A percentile compares a stretch with the other conserved stretches of the same genome.
These are phyloP conservation scores for Xylota segnis DNA, from an alignment of 2,888 invertebrate species.

Conservation along the genomic window DNA sequence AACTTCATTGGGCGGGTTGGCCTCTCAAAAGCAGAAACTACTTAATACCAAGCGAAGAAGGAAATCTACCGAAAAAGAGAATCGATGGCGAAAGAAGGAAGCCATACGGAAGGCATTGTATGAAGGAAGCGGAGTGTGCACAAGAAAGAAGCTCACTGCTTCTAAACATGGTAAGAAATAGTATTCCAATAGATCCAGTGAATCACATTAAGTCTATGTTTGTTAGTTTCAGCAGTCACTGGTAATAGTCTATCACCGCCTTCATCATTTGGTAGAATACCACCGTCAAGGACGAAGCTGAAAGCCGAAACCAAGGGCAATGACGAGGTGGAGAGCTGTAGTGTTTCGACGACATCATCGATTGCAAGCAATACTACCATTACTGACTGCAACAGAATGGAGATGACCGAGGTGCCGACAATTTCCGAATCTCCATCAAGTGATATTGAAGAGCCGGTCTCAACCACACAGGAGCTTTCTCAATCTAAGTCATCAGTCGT, in stretches of 20 bases:
- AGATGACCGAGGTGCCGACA: slow-evolving; percentile 11
- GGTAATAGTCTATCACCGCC: slow-evolving; percentile 69
- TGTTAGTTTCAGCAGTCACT: slow-evolving; percentile 63
- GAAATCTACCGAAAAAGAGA: slow-evolving; percentile 78
- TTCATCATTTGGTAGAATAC: slow-evolving; percentile 20
- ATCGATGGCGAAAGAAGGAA: slow-evolving; percentile 78
- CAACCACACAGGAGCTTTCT: slow-evolving; percentile 68
- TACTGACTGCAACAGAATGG: slow-evolving; percentile 20
- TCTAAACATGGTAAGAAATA: slow-evolving; percentile 47
- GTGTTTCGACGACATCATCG: slow-evolving; percentile 64
- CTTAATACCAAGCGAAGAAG: slow-evolving; percentile 36
- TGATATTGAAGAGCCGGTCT: slow-evolving; percentile 65
- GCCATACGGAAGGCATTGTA: slow-evolving; percentile 76
- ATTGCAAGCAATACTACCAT: slow-evolving; percentile 42
- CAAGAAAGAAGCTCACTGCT: slow-evolving; percentile 57
- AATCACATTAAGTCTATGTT: not conserved
- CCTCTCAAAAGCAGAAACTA: slow-evolving; percentile 49
- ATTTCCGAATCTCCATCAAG: slow-evolving; percentile 19
- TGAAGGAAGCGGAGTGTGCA: slow-evolving; percentile 62
- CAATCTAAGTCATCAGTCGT: slow-evolving; percentile 39
- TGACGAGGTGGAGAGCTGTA: slow-evolving; percentile 51
- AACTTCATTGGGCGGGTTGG: slow-evolving; percentile 18
- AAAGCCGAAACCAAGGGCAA: slow-evolving; percentile 24
- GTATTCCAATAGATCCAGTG: not conserved
- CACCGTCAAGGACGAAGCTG: slow-evolving; percentile 5